A percentile compares a stretch with the other conserved stretches of the same genome.
phyloP scores from a whole-genome alignment of 2,888 invertebrate species.

The Saturnia pavonia region DNA sequence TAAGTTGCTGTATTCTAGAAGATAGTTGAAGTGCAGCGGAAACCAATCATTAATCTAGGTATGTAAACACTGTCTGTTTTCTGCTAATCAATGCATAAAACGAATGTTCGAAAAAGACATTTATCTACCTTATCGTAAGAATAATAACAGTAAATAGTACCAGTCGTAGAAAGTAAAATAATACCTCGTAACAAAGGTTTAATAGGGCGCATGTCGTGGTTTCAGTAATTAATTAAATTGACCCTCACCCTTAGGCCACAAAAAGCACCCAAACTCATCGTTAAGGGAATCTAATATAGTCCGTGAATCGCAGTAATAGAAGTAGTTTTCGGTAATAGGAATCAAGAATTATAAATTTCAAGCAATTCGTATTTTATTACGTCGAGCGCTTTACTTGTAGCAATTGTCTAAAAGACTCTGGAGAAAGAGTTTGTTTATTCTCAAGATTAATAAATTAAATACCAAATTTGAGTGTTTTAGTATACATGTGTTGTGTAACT shows the following conservation, averaged over 20 bases:
- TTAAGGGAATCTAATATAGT: constrained; percentile 46
- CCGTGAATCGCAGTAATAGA: constrained; percentile 45
- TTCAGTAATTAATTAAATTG: constrained; percentile 72
- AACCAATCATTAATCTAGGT: no score
- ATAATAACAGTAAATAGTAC: constrained; percentile 50
- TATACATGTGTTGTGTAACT: no score
- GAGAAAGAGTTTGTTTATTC: constrained; percentile 56
- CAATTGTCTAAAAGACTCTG: constrained; percentile 59
- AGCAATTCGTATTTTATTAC: constrained; percentile 65
- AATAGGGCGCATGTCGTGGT: constrained; percentile 68
- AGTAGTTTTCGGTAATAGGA: constrained; percentile 38
- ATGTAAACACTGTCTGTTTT: no score
- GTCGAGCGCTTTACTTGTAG: constrained; percentile 54
- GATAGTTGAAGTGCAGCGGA: no score
- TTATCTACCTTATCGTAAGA: not conserved
- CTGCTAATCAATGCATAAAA: no score
- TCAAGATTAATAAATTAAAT: constrained; percentile 27
- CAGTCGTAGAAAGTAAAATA: constrained; percentile 52
- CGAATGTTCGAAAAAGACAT: not conserved
- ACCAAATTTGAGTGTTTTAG: no score
- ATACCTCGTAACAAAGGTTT: constrained; percentile 63
- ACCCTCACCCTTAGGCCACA: constrained; percentile 61
- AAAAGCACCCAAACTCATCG: constrained; percentile 43
- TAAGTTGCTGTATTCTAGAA: no score
- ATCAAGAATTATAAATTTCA: constrained; percentile 48